These are phyloP conservation scores for Alectura lathami DNA, from an alignment of 2,113 vertebrate genomes.

Conservation along the genomic window DNA sequence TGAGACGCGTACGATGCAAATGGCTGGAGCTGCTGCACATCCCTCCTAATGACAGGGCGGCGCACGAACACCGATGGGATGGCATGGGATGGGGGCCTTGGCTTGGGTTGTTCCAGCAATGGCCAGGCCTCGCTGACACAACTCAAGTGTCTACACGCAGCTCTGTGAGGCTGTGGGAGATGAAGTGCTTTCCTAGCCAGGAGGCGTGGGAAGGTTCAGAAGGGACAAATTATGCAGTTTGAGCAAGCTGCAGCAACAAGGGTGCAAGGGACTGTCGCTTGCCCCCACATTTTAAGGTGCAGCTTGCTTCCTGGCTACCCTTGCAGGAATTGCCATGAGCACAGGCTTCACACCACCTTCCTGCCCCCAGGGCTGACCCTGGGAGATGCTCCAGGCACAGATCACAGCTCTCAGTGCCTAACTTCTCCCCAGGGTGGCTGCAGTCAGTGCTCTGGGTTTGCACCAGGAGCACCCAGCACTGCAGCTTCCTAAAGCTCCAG, in stretches of 20 bases:
- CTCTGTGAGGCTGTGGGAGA: fast-evolving
- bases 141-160: fast-evolving
- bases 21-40: fast-evolving
- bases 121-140: background rate
- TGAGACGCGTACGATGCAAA: fast-evolving
- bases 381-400: background rate
- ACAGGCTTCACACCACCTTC: background rate
- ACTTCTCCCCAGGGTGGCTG: no score
- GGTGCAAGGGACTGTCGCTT: background rate
- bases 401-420: background rate
- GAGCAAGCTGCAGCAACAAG: background rate
- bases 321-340: fast-evolving
- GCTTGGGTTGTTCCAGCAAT: background rate
- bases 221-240: background rate
- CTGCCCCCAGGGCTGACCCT: fast-evolving
- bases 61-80: fast-evolving
- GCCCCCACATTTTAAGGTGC: background rate
- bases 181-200: background rate
- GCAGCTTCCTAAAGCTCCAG: background rate
- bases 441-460: fast-evolving
- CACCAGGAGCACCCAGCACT: background rate
- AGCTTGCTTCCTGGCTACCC: background rate
- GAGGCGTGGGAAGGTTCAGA: background rate
- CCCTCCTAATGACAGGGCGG: fast-evolving
- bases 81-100: fast-evolving